Evolutionary conservation across 2,113 vertebrate genomes (phyloP).

Genomic region (Tapirus terrestris): DNA sequence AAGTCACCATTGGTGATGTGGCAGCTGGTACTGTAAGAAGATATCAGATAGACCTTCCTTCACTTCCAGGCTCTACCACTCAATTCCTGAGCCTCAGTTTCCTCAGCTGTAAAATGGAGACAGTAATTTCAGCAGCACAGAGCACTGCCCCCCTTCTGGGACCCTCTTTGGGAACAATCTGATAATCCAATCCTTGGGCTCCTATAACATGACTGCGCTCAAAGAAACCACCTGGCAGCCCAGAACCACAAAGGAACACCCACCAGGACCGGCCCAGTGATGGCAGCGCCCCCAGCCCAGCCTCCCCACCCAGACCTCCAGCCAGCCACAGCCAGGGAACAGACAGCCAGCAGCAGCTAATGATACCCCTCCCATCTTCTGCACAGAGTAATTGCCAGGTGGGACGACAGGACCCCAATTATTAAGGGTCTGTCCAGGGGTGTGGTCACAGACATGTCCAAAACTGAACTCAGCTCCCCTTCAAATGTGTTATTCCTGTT

Average conservation of each 20-base stretch:
- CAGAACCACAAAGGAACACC: background rate
- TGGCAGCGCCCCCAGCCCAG: background rate
- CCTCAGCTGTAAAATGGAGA: slow-evolving; percentile 17
- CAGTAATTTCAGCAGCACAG: background rate
- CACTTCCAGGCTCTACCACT: background rate
- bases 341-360: slow-evolving; percentile 6
- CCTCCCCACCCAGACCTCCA: background rate
- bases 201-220: background rate
- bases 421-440: slow-evolving; percentile 27
- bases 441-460: slow-evolving; percentile 18
- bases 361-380: slow-evolving; percentile 12
- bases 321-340: slow-evolving; percentile 1
- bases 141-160: background rate
- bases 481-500: slow-evolving; percentile 12
- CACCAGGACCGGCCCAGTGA: background rate
- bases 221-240: background rate
- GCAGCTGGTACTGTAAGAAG: background rate
- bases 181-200: background rate
- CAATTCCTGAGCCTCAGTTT: slow-evolving; percentile 24
- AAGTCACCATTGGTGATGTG: background rate
- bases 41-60: background rate
- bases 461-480: slow-evolving; percentile 14
- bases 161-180: background rate
- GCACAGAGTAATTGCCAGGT: slow-evolving; percentile 51
- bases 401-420: slow-evolving; percentile 8